Conservation (phyloP, 2,113 vertebrate species). For the Coreoperca whiteheadi region DNA sequence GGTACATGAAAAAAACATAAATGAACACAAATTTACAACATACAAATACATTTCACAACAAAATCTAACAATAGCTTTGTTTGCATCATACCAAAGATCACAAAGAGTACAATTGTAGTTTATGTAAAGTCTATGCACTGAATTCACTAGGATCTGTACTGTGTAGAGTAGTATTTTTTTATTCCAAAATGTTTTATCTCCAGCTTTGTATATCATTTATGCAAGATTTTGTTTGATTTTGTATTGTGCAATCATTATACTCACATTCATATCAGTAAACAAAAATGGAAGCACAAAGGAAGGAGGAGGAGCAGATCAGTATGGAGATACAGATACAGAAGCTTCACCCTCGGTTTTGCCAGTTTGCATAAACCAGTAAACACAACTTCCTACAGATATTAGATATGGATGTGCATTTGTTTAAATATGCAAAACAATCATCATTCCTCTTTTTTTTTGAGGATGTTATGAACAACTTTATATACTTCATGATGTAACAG, state of each 20-base stretch:
- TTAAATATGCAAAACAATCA: not conserved
- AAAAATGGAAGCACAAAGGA: not conserved
- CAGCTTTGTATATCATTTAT: not conserved
- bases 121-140: no score
- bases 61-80: no score
- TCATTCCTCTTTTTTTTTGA: no score
- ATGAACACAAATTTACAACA: no score
- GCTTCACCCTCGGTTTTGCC: not conserved
- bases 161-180: no score
- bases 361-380: constrained; percentile 31
- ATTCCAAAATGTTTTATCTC: not conserved
- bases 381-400: constrained; percentile 7
- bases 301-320: constrained; percentile 6
- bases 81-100: no score
- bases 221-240: not conserved
- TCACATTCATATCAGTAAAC: not conserved
- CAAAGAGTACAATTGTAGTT: no score
- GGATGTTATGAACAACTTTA: not conserved
- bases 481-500: constrained; percentile 13
- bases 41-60: no score
- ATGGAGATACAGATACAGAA: not conserved
- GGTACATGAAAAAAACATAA: no score
- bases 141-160: no score
- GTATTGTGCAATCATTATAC: constrained; percentile 2
- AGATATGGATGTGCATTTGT: constrained; percentile 1